Percentiles rank a stretch among this genome's conserved stretches.
Conservation (phyloP, 2,797 vertebrate genomes). For the Lepilemur septentrionalis region DNA sequence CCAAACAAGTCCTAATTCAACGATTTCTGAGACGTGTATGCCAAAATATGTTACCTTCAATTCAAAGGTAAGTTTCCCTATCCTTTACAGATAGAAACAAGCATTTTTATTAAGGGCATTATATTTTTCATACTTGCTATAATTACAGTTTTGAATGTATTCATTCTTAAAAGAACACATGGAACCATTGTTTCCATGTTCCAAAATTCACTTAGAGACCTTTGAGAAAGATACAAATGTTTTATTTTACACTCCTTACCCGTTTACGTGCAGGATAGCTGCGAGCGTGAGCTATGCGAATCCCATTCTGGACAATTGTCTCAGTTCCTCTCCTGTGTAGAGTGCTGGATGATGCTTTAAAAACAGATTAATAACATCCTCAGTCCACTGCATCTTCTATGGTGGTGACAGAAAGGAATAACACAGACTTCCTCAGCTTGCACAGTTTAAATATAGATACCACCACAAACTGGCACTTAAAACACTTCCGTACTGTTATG, state of each 20-base stretch:
- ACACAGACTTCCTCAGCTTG: background rate
- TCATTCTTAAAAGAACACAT: background rate
- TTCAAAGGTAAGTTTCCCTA: constrained; percentile 85
- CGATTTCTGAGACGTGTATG: constrained; percentile 79
- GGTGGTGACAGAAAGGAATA: background rate
- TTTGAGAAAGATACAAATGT: background rate
- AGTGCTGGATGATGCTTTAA: background rate
- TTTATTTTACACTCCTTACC: background rate
- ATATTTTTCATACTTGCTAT: background rate
- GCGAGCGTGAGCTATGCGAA: background rate
- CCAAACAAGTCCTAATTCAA: constrained; percentile 82
- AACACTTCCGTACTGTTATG: background rate
- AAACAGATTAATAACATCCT: background rate
- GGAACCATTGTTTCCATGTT: background rate
- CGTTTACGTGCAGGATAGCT: background rate
- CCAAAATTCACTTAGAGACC: background rate
- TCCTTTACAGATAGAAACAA: background rate
- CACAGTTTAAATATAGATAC: background rate
- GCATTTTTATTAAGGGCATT: background rate
- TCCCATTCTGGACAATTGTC: background rate
- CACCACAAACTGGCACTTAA: background rate
- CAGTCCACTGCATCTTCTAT: background rate
- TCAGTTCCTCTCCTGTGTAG: background rate
- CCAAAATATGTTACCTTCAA: constrained; percentile 87
- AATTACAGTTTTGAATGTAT: background rate